Conservation (phyloP, 2,888 invertebrate species). For the Agrilus mali region DNA sequence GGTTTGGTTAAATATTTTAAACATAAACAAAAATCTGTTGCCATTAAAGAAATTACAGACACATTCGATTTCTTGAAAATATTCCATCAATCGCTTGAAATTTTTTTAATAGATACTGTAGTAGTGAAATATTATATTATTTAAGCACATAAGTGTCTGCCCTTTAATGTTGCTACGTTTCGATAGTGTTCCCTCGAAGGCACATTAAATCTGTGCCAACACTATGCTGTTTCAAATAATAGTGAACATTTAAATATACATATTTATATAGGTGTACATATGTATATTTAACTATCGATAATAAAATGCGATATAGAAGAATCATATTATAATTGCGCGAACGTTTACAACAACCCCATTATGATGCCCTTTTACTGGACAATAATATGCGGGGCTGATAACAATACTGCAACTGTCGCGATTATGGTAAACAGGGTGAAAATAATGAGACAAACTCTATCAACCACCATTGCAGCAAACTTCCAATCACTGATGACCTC, state of each 20-base stretch:
- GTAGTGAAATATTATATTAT: too few relatives aligned
- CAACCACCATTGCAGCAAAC: slow-evolving; percentile 97
- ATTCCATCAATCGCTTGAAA: too few relatives aligned
- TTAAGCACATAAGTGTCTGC: slow-evolving; percentile 33
- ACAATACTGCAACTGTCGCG: slow-evolving; percentile 81
- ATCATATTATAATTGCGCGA: slow-evolving; percentile 16
- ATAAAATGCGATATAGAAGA: slow-evolving; percentile 18
- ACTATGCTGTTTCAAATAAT: slow-evolving; percentile 34
- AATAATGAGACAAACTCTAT: slow-evolving; percentile 90
- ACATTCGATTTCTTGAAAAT: too few relatives aligned
- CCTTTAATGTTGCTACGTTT: slow-evolving; percentile 33
- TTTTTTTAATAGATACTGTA: too few relatives aligned
- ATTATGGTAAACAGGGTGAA: slow-evolving; percentile 90
- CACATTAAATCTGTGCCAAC: slow-evolving; percentile 32
- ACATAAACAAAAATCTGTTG: too few relatives aligned
- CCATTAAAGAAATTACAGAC: too few relatives aligned
- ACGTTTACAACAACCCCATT: slow-evolving; percentile 10
- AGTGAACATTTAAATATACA: slow-evolving; percentile 30
- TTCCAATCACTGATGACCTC: slow-evolving; percentile 95
- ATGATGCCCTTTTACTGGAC: slow-evolving; percentile 55
- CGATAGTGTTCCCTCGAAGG: slow-evolving; percentile 34
- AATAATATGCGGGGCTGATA: slow-evolving; percentile 89
- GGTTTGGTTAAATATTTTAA: too few relatives aligned
- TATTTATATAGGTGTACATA: slow-evolving; percentile 4
- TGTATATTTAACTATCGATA: slow-evolving; percentile 18